Conservation (phyloP, 1,140 invertebrate species). For the Drosophila equinoxialis region DNA sequence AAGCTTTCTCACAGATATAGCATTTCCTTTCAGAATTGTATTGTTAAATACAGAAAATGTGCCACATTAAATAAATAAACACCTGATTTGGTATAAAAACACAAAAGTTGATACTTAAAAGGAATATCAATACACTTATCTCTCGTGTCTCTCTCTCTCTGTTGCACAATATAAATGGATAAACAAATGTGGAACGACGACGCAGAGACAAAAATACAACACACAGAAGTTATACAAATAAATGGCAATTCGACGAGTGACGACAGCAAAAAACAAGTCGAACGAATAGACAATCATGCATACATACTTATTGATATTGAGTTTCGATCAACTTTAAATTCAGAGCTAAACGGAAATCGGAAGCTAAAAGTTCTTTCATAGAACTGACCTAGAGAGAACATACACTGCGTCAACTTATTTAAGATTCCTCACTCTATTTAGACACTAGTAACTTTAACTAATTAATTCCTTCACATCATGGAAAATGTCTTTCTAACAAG, state of each 20-base stretch:
- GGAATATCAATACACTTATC: conserved; percentile 17
- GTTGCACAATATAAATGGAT: conserved; percentile 21
- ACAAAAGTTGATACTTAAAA: conserved; percentile 48
- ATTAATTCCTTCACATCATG: no score
- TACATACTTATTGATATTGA: no score
- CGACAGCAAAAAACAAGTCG: no score
- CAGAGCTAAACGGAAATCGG: no score
- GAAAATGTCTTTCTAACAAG: neutral
- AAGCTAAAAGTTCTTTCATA: no score
- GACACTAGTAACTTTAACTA: no score
- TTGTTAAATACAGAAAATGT: conserved; percentile 24
- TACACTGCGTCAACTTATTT: no score
- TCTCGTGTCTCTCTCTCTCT: neutral
- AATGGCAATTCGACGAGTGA: neutral
- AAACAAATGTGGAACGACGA: conserved; percentile 2
- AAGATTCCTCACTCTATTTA: no score
- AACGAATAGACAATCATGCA: no score
- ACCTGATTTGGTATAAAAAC: conserved; percentile 40
- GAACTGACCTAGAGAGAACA: no score
- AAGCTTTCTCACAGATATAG: conserved; percentile 41
- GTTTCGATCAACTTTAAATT: no score
- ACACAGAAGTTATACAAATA: neutral
- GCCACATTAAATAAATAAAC: conserved; percentile 30
- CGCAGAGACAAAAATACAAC: neutral
- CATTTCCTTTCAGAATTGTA: conserved; percentile 43